Evolutionary conservation across 2,888 invertebrate species (phyloP), one percentile per base, ranked within the genome.

Genomic region (Clepsis dumicolana): DNA sequence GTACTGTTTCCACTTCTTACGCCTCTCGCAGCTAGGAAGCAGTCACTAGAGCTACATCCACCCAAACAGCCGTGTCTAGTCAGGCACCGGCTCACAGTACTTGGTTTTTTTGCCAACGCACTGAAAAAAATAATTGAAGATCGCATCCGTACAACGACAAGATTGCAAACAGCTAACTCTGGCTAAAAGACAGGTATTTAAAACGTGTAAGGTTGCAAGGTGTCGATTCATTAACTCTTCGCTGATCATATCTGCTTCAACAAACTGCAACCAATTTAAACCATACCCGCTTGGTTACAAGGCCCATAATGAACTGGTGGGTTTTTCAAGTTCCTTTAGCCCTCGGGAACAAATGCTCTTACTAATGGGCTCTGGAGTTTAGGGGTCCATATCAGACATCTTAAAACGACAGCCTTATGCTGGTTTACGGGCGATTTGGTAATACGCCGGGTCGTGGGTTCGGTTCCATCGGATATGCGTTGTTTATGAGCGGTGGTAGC

Each of bases 321-420:
- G 12, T 35, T 48, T 32, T 24, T 48, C 53, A 64, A 50, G 41
- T 29, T 48, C 61, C 50, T 56, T 65, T 67, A 14, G n/a, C 70
- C 66, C 69, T 59, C 61, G 72, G 70, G 71, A 71, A 74, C 72
- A 74, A 74, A 74, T 71, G 70, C 64, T 68, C 50, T 67, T 69
- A 71, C 74, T 73, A 74, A 74, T 74, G 74, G 72, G 52, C 53
- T 32, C 24, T 59, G 65, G 53, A 60, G 65, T 61, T 70, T 59
- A 70, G 66, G 67, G 70, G 18, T 61, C 52, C 32, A 53, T 68
- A 68, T 68, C 68, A 21, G 59, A 52, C 29, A 68, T 68, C 68
- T 68, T 59, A 68, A 68, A 68, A 68, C 63, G 59, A 16, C 56
- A 53, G 41, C 57, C 66, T 52, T 68, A 64, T 64, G 67, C 16